phyloP scores from a whole-genome alignment of 23 tunicate genomes.

The Corella eumyota region DNA sequence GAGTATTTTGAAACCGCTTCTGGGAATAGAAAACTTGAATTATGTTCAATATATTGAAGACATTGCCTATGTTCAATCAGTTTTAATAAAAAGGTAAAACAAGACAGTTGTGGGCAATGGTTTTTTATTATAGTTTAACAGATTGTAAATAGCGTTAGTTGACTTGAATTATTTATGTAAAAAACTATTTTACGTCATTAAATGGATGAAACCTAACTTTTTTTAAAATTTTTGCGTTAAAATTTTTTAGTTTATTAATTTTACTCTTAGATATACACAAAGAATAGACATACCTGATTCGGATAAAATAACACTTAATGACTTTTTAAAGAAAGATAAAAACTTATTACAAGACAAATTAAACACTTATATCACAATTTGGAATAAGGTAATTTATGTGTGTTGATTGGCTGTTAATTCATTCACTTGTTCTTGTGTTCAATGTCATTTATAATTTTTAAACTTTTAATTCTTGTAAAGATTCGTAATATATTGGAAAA shows the following conservation, averaged over 20 bases:
- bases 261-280: constrained; percentile 62
- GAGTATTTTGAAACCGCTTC: constrained; percentile 2
- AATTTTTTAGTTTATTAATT: neutral
- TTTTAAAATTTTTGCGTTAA: neutral
- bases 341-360: constrained; percentile 18
- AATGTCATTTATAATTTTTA: neutral
- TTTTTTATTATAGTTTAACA: too few species aligned
- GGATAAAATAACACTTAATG: constrained; percentile 27
- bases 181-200: too few species aligned
- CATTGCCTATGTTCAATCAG: neutral
- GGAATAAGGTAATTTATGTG: constrained; percentile 46
- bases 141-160: too few species aligned
- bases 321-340: constrained; percentile 23
- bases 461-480: too few species aligned
- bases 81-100: constrained; percentile 1
- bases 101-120: neutral
- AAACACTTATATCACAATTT: constrained; percentile 31
- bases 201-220: neutral
- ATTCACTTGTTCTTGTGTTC: neutral
- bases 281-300: constrained; percentile 49
- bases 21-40: constrained; percentile 6
- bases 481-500: too few species aligned
- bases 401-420: neutral
- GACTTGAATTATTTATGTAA: too few species aligned
- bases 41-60: constrained; percentile 3